Percentiles rank a stretch among this genome's conserved stretches.
phyloP scores from a whole-genome alignment of 64 coral and sea anemone genomes.

The Montipora capricornis region DNA sequence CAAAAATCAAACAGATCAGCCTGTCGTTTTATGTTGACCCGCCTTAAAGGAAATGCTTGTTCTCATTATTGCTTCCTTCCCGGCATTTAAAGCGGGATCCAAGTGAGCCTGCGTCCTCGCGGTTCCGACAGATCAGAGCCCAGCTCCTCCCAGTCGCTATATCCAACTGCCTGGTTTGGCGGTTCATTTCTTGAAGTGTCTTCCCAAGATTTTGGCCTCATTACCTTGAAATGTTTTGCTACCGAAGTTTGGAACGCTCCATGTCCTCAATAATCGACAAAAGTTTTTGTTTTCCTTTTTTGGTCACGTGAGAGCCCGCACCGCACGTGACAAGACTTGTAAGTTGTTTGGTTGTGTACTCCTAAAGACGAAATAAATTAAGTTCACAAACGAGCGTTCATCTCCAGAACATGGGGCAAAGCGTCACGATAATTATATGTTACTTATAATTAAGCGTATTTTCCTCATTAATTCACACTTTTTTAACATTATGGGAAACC shows the following conservation, averaged over 20 bases:
- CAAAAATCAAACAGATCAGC: too few relatives aligned
- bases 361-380: constrained; percentile 36
- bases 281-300: constrained; percentile 95
- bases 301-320: constrained; percentile 94
- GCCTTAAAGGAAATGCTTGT: too few relatives aligned
- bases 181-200: not conserved
- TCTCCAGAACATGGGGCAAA: not conserved
- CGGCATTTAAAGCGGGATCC: too few relatives aligned
- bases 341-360: constrained; percentile 93
- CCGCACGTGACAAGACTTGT: constrained; percentile 97
- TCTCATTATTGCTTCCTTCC: too few relatives aligned
- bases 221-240: not conserved
- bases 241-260: constrained; percentile 53
- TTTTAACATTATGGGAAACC: too few relatives aligned
- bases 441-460: too few relatives aligned
- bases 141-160: not conserved
- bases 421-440: not conserved
- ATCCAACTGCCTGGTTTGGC: too few relatives aligned
- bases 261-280: constrained; percentile 92
- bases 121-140: not conserved
- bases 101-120: too few relatives aligned
- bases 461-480: too few relatives aligned
- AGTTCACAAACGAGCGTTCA: not conserved
- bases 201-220: not conserved
- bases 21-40: too few relatives aligned